Evolutionary conservation across 2,888 invertebrate genomes (phyloP), one percentile per base, ranked within the genome.

Genomic region (Notodonta ziczac): DNA sequence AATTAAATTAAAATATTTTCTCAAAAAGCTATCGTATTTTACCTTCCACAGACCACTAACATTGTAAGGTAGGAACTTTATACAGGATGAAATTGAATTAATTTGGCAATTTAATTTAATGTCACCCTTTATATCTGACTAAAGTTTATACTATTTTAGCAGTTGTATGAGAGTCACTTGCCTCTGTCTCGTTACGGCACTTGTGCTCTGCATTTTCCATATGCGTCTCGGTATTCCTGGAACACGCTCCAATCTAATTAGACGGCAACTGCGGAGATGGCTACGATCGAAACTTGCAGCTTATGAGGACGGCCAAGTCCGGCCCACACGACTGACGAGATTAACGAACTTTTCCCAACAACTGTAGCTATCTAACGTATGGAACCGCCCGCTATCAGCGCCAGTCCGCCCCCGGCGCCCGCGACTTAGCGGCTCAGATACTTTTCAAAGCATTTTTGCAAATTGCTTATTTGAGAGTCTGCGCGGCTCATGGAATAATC

Each of bases 171-270:
- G 12, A 67, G 64, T 67, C 67, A 69, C 72, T 78, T 77, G 74
- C 69, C 73, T 74, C 67, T 66, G 67, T 67, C 66, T 73, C 66
- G 72, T 76, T 74, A 72, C 62, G 67, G 60, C 63, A 61, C 60
- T 70, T 72, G 64, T 66, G 62, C 66, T 64, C 61, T 73, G 78
- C 77, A 82, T 80, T 79, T 78, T 76, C 77, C 63, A 70, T 69
- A 62, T 66, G 65, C 72, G 63, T 70, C 70, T 70, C 54, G 67
- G 66, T 61, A 70, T 74, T 71, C 62, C 60, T 61, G 72, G 70
- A 81, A 77, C 82, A 80, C 78, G 83, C 81, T 82, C 80, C 80
- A 84, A 88, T 88, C 84, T 89, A 89, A 90, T 90, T 88, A 89
- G 83, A 76, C 79, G 79, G 77, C 83, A 80, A 81, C 81, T 82